Base-by-base conservation (phyloP, 2,888 invertebrate species). In the Harpagoxenus sublaevis region DNA sequence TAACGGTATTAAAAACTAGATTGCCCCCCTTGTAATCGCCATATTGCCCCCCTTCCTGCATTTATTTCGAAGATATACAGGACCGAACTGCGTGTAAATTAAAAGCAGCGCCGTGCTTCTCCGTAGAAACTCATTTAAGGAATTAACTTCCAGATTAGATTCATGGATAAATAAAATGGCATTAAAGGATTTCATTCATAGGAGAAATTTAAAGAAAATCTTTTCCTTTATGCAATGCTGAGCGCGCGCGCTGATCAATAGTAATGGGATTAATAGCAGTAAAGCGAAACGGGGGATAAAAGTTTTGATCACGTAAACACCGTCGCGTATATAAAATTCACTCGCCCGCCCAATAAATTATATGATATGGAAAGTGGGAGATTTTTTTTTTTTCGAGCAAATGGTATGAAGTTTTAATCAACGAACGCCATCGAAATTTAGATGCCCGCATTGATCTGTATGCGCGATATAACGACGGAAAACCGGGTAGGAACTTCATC, bases 121-220 rank as follows among this genome's bases (percentile, higher is more conserved):
- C 66, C 71, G 71, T 51, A 15, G 60, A 79, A 79, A 71, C 48
- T 79, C 79, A 71, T 79, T 79, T 79, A 73, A 35, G 73, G 79
- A 81, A 81, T 81, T 81, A 81, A 81, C 79, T 71, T 81, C 60
- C 48, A 81, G 73, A 81, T 81, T 68, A 71, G 73, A 81, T 81
- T 60, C 71, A 62, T 45, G 60, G 70, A 73, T 73, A 73, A 81
- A 73, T 73, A 73, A 81, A 81, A 73, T 81, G 48, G 79, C 73
- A 81, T 81, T 73, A 81, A 71, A 48, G 60, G 71, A 81, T 81
- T 48, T 73, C 12, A 48, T 48, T 81, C 48, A 71, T 81, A 60
- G 60, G 48, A 48, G 60, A 60, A 35, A 79, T 79, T 79, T 60
- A 51, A 62, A 65, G 35, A 45, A 35, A 15, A 35, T 68, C 73